These are phyloP conservation scores for Cydia pomonella DNA, from an alignment of 1,140 invertebrate species.

Conservation along the genomic window DNA sequence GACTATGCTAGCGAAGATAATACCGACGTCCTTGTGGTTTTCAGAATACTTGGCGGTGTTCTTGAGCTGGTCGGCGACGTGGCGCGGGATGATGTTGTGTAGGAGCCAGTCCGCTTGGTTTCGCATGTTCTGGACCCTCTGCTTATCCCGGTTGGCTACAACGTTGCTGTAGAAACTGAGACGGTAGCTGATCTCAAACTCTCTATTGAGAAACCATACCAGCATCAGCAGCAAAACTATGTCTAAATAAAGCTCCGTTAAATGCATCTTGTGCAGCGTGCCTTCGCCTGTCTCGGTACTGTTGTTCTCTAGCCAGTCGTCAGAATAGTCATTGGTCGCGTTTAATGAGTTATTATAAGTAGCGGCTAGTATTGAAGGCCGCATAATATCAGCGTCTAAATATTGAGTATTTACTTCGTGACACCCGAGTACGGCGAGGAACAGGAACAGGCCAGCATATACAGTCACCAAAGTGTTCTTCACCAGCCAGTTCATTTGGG, in stretches of 20 bases:
- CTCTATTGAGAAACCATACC: constrained; percentile 95
- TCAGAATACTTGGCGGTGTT: constrained; percentile 97
- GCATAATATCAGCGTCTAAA: constrained; percentile 60
- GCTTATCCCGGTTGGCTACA: constrained; percentile 92
- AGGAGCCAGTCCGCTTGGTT: constrained; percentile 98
- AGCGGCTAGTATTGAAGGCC: constrained; percentile 49
- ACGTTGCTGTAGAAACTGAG: constrained; percentile 96
- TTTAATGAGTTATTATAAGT: constrained; percentile 52
- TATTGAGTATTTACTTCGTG: constrained; percentile 70
- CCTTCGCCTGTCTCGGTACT: constrained; percentile 41
- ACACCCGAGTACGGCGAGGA: constrained; percentile 68
- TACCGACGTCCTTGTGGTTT: constrained; percentile 95
- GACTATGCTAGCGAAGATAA: constrained; percentile 96
- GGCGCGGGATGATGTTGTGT: constrained; percentile 97
- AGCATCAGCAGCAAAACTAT: constrained; percentile 89
- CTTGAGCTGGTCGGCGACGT: constrained; percentile 96
- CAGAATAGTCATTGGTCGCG: constrained; percentile 44
- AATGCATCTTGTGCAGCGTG: constrained; percentile 79
- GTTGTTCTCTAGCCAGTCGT: constrained; percentile 47
- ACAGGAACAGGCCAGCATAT: constrained; percentile 86
- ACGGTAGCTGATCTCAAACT: constrained; percentile 97
- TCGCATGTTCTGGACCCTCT: constrained; percentile 91
- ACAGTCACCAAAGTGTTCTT: constrained; percentile 92
- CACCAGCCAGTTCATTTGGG: constrained; percentile 96
- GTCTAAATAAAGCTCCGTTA: constrained; percentile 90